Base-by-base conservation (phyloP, 2,113 vertebrate genomes). In the Periophthalmodon schlosseri region DNA sequence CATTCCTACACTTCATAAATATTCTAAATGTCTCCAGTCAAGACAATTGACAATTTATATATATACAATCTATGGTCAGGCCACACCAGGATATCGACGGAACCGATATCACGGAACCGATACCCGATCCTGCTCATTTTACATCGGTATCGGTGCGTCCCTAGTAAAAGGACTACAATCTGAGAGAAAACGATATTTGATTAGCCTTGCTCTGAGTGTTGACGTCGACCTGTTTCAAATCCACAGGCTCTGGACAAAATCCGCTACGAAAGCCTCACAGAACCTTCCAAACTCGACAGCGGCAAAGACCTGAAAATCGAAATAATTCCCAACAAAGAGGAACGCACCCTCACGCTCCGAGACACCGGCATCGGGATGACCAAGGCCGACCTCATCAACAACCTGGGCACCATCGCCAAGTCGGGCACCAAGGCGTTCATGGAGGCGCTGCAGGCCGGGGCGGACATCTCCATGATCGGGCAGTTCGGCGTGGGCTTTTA, bases 401-500 rank as follows among this genome's bases (percentile, higher is more conserved):
- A 95, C 68, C 76, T 95, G 73, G 94, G 94, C 7, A 95, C 94
- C 39, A 95, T 95, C 5, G 94, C 94, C 52, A 95, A 95, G 78
- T 95, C 94, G 0, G 94, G 94, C 76, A 95, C 94, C 58, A 95
- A 95, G 78, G 94, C 94, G 16, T 95, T 95, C 84, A 95, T 95
- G 94, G 94, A 95, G 87, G 94, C 94, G 71, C 90, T 95, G 77
- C 93, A 94, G 83, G 93, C 94, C 46, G 94, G 94, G 83, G 94
- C 94, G 0, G 94, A 95, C 78, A 95, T 95, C 81, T 95, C 93
- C 61, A 94, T 95, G 94, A 95, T 95, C 0, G 94, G 94, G 6
- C 94, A 95, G 91, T 95, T 95, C 0, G 94, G 94, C 21, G 94
- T 95, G 76, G 94, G 94, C 68, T 95, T 95, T 82, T 95, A 95